These are phyloP conservation scores for Delia radicum DNA, from an alignment of 1,140 invertebrate species.

Conservation along the genomic window DNA sequence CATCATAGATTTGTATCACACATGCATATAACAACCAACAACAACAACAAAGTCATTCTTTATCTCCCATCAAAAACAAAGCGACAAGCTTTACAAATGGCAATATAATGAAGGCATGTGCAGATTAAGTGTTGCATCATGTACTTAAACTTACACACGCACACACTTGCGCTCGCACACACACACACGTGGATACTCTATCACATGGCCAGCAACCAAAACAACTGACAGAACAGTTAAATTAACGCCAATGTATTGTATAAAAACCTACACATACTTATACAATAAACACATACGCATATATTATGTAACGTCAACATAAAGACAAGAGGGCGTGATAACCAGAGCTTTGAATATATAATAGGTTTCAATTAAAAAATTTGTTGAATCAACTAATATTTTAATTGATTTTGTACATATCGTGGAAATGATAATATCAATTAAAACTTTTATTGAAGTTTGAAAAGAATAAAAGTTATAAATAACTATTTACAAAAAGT, in stretches of 20 bases:
- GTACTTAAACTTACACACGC: not conserved
- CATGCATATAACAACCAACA: not conserved
- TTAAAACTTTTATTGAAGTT: no score
- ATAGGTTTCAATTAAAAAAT: no score
- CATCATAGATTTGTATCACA: not conserved
- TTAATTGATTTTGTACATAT: no score
- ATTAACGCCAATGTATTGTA: not conserved
- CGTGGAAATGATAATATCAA: no score
- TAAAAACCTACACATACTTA: not conserved
- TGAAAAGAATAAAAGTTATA: no score
- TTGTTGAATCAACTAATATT: no score
- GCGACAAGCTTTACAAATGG: not conserved
- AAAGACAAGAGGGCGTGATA: no score
- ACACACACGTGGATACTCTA: not conserved
- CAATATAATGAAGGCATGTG: not conserved
- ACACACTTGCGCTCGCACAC: not conserved
- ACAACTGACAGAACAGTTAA: slow-evolving; percentile 1
- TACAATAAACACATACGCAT: no score
- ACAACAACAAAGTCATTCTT: not conserved
- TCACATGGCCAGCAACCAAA: not conserved
- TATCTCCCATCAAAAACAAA: not conserved
- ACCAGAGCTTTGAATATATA: no score
- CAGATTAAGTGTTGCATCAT: not conserved
- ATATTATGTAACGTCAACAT: no score
- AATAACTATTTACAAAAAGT: no score